Evolutionary conservation across 2,888 invertebrate species (phyloP).

Genomic region (Loripinus fragilis): DNA sequence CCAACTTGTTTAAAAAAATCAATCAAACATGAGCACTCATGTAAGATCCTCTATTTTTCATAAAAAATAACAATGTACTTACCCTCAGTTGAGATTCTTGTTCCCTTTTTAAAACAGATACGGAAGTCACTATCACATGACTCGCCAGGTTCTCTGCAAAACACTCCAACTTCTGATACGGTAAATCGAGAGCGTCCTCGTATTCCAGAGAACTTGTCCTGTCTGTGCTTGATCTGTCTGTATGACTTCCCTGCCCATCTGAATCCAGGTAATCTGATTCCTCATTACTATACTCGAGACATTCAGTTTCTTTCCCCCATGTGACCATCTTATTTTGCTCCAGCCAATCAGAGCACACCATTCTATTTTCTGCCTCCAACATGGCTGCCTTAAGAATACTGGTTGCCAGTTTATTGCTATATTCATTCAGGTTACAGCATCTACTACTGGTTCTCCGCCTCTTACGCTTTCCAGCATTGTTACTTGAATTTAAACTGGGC

Average conservation of each 20-base stretch:
- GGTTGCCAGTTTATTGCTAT: slow-evolving; percentile 46
- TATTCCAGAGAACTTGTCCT: slow-evolving; percentile 59
- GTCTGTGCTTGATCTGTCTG: background rate
- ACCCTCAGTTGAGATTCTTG: slow-evolving; percentile 56
- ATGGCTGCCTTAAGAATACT: slow-evolving; percentile 43
- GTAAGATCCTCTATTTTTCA: too few relatives aligned
- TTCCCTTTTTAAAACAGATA: slow-evolving; percentile 60
- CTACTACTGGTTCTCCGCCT: background rate
- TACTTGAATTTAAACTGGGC: background rate
- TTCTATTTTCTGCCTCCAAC: slow-evolving; percentile 19
- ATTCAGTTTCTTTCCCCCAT: slow-evolving; percentile 51
- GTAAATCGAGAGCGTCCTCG: slow-evolving; percentile 67
- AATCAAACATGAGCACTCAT: too few relatives aligned
- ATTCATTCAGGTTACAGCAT: slow-evolving; percentile 31
- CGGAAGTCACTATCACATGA: slow-evolving; percentile 64
- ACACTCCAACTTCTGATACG: slow-evolving; percentile 62
- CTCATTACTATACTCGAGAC: slow-evolving; percentile 39
- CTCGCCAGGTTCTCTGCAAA: slow-evolving; percentile 71
- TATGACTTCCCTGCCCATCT: background rate
- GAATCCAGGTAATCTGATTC: slow-evolving; percentile 25
- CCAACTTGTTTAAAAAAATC: too few relatives aligned
- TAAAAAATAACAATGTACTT: slow-evolving; percentile 22
- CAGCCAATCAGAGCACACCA: slow-evolving; percentile 39
- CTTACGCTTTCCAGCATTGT: background rate
- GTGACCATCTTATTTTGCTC: slow-evolving; percentile 57